Base-by-base conservation (phyloP, 2,888 invertebrate species). In the Chrysomela aeneicollis region DNA sequence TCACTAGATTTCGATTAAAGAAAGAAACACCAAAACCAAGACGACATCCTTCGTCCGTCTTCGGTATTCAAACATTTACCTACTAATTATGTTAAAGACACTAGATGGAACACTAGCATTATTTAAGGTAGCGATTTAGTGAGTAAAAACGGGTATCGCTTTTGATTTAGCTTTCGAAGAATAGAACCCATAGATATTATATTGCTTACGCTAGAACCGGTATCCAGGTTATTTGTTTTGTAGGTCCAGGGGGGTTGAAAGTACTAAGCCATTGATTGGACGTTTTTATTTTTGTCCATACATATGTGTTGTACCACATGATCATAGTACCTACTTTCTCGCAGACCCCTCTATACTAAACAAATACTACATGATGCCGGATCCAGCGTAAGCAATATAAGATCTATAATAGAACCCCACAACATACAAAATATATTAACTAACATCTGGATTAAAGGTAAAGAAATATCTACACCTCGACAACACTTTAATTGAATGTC, bases 101-200 rank as follows among this genome's bases (percentile, higher is more conserved):
- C 63, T 66, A 67, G 58, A 59, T 53, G 61, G 61, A 66, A 62
- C 65, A 62, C 67, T 66, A 66, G 70, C 68, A 59, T 46, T 68
- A 49, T 62, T 70, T 63, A 64, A 60, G 53, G 37, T 61, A 65
- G 69, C 65, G 30, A 60, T 66, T 64, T 68, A 68, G 68, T 65
- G 68, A 54, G 68, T 68, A 62, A 67, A 58, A 67, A 61, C 68
- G 70, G 70, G 70, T 67, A 64, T 57, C 47, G 59, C 64, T 66
- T 61, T 18, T 53, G 59, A 22, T 58, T 64, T 63, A 49, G 53
- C 51, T 64, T 62, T 55, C 35, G 55, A 51, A 42, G 55, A 59
- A 51, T 52, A n/a, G n/a, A n/a, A n/a, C n/a, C n/a, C n/a, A n/a
- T n/a, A n/a, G n/a, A n/a, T n/a, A n/a, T n/a, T n/a, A n/a, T n/a